These are phyloP conservation scores for Megaustenia siamemsis DNA, from an alignment of 2,888 invertebrate genomes.

Conservation along the genomic window DNA sequence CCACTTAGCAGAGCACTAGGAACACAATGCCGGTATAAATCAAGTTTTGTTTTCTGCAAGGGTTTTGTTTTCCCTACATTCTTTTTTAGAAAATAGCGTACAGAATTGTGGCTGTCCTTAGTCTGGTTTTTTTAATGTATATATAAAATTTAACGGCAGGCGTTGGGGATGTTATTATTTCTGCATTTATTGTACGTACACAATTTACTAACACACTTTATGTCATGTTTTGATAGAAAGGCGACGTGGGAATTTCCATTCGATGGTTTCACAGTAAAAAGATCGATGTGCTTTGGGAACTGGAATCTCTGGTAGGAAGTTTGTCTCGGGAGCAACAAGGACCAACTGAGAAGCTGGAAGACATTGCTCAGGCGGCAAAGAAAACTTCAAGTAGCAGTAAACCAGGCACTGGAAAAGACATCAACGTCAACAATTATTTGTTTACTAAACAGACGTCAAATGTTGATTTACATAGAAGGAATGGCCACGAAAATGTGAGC, in stretches of 20 bases:
- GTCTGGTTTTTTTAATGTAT: too few relatives aligned
- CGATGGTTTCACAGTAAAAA: conserved; percentile 24
- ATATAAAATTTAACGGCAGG: too few relatives aligned
- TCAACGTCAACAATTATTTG: background rate
- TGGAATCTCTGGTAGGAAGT: conserved; percentile 12
- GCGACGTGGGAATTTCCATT: conserved; percentile 21
- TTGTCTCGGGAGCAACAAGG: conserved; percentile 17
- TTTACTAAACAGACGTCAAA: background rate
- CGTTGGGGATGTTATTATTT: too few relatives aligned
- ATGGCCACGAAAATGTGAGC: background rate
- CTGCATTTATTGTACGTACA: too few relatives aligned
- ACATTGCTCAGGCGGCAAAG: background rate
- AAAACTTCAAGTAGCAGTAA: background rate
- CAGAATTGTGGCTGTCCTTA: too few relatives aligned
- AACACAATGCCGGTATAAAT: too few relatives aligned
- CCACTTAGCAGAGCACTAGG: too few relatives aligned
- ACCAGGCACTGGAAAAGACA: background rate
- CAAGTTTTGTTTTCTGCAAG: too few relatives aligned
- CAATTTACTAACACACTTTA: too few relatives aligned
- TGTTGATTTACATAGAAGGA: background rate
- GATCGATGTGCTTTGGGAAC: conserved; percentile 34
- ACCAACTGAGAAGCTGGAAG: background rate
- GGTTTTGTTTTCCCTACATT: too few relatives aligned
- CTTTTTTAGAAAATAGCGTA: too few relatives aligned
- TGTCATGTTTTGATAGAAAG: conserved; percentile 26